Conservation (phyloP, 2,888 invertebrate genomes). For the Hyppa rectilinea region DNA sequence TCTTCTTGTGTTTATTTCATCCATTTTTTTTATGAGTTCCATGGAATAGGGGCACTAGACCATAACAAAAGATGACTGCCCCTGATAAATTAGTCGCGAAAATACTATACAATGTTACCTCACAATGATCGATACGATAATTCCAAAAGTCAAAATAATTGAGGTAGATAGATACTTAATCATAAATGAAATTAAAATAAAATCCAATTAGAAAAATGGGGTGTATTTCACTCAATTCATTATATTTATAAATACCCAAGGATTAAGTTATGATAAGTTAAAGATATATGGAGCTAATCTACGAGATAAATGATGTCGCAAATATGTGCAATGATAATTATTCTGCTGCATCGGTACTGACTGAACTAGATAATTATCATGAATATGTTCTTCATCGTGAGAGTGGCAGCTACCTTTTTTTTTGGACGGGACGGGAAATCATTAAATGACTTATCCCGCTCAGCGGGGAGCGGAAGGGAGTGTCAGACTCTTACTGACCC, state of each 20-base stretch:
- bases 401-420: no score
- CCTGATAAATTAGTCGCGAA: neutral
- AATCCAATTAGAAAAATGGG: neutral
- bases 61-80: no score
- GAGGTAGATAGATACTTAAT: neutral
- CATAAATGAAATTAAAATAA: neutral
- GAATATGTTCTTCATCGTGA: neutral
- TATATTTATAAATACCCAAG: constrained; percentile 9
- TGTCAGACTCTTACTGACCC: no score
- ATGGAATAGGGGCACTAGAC: no score
- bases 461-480: no score
- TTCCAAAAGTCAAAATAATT: neutral
- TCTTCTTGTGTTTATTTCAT: no score
- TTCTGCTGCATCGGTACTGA: neutral
- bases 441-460: no score
- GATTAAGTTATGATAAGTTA: constrained; percentile 19
- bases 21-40: no score
- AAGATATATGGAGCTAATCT: constrained; percentile 10
- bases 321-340: neutral
- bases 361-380: neutral
- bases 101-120: neutral
- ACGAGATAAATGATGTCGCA: constrained; percentile 5
- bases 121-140: neutral
- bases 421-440: no score
- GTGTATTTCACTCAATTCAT: constrained; percentile 1